A percentile compares a stretch with the other conserved stretches of the same genome.
Evolutionary conservation across 2,113 vertebrate species (phyloP).

Genomic region (Xiphorhynchus elegans): DNA sequence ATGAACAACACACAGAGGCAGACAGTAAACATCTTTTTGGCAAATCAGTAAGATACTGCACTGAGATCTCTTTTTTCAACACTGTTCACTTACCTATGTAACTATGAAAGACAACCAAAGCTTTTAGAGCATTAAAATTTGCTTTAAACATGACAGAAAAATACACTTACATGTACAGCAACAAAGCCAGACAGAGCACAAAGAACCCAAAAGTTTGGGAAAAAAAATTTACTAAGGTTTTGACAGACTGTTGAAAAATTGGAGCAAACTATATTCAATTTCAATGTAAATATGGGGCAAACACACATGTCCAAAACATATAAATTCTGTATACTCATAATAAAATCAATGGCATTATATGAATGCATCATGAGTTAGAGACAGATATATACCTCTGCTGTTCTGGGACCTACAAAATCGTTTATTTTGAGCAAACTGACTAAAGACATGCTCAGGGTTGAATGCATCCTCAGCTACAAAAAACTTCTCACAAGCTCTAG

Average conservation of each 20-base stretch:
- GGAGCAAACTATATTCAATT: neutral
- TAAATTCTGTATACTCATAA: neutral
- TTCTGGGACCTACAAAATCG: neutral
- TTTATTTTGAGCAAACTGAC: neutral
- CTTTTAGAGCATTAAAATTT: neutral
- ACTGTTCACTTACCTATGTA: neutral
- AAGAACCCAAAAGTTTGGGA: neutral
- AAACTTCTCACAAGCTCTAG: neutral
- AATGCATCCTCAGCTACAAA: neutral
- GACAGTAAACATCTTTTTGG: neutral
- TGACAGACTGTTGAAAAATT: neutral
- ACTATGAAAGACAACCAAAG: neutral
- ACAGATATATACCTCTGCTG: neutral
- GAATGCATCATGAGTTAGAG: neutral
- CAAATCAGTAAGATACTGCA: neutral
- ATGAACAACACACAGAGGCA: neutral
- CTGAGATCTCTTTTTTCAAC: neutral
- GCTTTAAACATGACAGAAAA: neutral
- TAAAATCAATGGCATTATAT: neutral
- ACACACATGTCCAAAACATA: neutral
- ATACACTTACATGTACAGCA: neutral
- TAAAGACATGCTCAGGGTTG: neutral
- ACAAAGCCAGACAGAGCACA: neutral
- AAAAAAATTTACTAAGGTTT: neutral
- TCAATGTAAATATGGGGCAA: neutral